Percentiles rank a stretch among this genome's conserved stretches.
phyloP scores from a whole-genome alignment of 1,140 invertebrate species.

The Eriocheir sinensis region DNA sequence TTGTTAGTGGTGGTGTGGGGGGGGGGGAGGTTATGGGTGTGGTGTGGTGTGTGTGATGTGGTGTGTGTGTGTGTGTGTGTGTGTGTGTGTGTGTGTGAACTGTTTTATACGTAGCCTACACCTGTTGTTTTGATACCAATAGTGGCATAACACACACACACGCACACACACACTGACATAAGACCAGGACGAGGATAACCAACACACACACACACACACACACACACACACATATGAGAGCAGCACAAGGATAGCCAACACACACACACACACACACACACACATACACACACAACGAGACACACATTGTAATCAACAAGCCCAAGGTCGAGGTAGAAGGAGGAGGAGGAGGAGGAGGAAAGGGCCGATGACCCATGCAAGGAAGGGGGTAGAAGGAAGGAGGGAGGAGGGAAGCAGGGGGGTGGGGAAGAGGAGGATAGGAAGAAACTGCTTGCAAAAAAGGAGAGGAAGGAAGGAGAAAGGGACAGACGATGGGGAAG shows the following conservation, averaged over 20 bases:
- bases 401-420: not conserved
- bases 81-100: too few species aligned
- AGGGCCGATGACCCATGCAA: not conserved
- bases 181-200: too few species aligned
- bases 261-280: not conserved
- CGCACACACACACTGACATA: too few species aligned
- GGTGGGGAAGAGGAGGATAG: not conserved
- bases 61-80: too few species aligned
- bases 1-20: not conserved
- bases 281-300: not conserved
- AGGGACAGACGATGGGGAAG: not conserved
- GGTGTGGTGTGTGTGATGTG: not conserved
- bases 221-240: not conserved
- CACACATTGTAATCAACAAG: not conserved
- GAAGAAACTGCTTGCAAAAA: too few species aligned
- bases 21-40: not conserved
- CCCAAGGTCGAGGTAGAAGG: not conserved
- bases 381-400: too few species aligned
- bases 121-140: too few species aligned
- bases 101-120: too few species aligned
- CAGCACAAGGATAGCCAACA: not conserved
- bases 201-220: not conserved
- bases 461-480: too few species aligned
- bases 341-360: not conserved
- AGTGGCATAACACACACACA: too few species aligned